These are phyloP conservation scores for Hemibagrus guttatus DNA, from an alignment of 2,797 vertebrate species.

Conservation along the genomic window DNA sequence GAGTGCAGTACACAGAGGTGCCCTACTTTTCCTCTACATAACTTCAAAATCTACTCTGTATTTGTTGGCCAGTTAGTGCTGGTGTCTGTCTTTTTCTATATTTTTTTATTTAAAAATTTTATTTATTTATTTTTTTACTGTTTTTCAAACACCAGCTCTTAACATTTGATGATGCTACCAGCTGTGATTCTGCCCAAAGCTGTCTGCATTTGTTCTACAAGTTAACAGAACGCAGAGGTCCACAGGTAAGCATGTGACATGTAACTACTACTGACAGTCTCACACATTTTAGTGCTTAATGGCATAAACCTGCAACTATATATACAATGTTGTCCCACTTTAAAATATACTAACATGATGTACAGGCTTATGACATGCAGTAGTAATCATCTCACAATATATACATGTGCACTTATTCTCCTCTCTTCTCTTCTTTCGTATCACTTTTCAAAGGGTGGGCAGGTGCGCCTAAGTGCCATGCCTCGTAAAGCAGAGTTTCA, in stretches of 20 bases:
- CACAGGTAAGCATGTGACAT: constrained; percentile 78
- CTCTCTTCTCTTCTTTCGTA: background rate
- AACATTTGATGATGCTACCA: constrained; percentile 80
- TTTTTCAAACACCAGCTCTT: constrained; percentile 82
- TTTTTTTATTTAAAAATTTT: too few relatives aligned
- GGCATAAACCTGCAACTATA: background rate
- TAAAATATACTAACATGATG: background rate
- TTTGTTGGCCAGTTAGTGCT: background rate
- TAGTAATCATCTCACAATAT: background rate
- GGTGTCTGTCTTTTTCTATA: background rate
- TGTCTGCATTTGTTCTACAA: constrained; percentile 96
- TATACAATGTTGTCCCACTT: background rate
- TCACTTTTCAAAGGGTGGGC: constrained; percentile 77
- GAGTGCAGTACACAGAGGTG: constrained; percentile 96
- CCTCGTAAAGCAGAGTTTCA: constrained; percentile 93
- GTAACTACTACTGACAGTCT: background rate
- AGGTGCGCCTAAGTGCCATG: constrained; percentile 89
- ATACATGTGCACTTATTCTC: background rate
- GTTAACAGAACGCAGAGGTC: constrained; percentile 88
- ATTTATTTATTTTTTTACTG: background rate
- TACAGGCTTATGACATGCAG: background rate
- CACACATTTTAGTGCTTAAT: background rate
- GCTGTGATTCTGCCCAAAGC: constrained; percentile 68
- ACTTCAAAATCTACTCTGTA: background rate
- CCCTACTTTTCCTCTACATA: background rate